These are phyloP conservation scores for Drosophila pruinosa DNA, from an alignment of 1,140 invertebrate genomes.

Conservation along the genomic window DNA sequence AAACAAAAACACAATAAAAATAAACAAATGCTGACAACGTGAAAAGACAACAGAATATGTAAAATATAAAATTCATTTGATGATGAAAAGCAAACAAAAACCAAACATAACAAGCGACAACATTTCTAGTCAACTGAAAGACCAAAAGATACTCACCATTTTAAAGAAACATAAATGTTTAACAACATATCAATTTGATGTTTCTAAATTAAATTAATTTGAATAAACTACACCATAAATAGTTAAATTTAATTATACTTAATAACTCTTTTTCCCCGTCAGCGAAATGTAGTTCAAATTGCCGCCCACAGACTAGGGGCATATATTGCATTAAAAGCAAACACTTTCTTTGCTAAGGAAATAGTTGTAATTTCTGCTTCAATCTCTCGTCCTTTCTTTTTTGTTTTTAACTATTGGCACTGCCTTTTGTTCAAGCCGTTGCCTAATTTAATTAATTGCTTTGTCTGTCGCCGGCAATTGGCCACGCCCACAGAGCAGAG, in stretches of 20 bases:
- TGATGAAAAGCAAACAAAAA: slow-evolving; percentile 57
- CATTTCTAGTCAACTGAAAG: neutral
- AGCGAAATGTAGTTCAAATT: neutral
- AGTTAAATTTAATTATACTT: no score
- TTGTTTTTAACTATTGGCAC: slow-evolving; percentile 49
- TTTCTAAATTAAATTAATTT: no score
- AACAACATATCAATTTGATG: no score
- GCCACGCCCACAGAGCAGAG: slow-evolving; percentile 41
- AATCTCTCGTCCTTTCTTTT: neutral
- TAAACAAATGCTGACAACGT: slow-evolving; percentile 36
- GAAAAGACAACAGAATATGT: slow-evolving; percentile 41
- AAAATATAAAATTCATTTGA: slow-evolving; percentile 59
- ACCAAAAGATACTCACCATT: neutral
- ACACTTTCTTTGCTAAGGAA: neutral
- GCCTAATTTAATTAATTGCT: slow-evolving; percentile 76
- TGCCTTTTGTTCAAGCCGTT: slow-evolving; percentile 41
- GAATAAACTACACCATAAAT: no score
- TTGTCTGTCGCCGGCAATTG: slow-evolving; percentile 67
- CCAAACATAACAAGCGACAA: neutral
- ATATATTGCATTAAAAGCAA: neutral
- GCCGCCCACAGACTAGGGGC: neutral
- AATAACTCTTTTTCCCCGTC: neutral
- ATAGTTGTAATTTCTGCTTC: neutral
- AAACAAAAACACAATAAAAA: slow-evolving; percentile 44
- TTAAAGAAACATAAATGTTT: no score